phyloP scores from a whole-genome alignment of 92 coral and sea anemone genomes.

The Nematostella vectensis region DNA sequence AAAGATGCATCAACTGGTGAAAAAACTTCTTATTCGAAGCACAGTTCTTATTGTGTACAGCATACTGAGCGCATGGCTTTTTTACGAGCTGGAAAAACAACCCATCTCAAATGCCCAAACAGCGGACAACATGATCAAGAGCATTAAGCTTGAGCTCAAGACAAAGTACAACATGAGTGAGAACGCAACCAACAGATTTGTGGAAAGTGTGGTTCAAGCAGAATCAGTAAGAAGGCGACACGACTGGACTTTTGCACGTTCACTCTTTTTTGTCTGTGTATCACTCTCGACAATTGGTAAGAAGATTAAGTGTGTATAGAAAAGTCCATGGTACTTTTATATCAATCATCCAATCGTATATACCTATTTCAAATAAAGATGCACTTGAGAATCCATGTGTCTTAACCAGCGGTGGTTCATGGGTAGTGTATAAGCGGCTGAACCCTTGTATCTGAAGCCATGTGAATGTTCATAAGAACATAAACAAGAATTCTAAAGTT shows the following conservation, averaged over 20 bases:
- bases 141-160: not conserved
- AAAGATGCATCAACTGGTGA: not conserved
- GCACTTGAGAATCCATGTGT: too few relatives aligned
- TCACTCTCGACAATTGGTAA: not conserved
- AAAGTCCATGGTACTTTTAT: too few relatives aligned
- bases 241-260: not conserved
- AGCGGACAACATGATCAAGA: not conserved
- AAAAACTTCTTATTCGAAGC: not conserved
- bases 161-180: not conserved
- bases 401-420: too few relatives aligned
- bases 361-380: too few relatives aligned
- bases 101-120: not conserved
- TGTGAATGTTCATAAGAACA: too few relatives aligned
- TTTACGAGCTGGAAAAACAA: slow-evolving; percentile 1
- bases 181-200: not conserved
- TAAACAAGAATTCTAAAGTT: too few relatives aligned
- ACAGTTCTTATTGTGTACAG: not conserved
- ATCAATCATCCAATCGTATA: too few relatives aligned
- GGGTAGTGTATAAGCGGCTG: too few relatives aligned
- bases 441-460: too few relatives aligned
- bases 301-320: too few relatives aligned
- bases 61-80: not conserved
- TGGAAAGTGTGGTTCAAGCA: not conserved
- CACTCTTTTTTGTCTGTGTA: not conserved
- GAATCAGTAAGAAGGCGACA: not conserved